Base-by-base conservation (phyloP, 2,113 vertebrate genomes). In the Perca flavescens region DNA sequence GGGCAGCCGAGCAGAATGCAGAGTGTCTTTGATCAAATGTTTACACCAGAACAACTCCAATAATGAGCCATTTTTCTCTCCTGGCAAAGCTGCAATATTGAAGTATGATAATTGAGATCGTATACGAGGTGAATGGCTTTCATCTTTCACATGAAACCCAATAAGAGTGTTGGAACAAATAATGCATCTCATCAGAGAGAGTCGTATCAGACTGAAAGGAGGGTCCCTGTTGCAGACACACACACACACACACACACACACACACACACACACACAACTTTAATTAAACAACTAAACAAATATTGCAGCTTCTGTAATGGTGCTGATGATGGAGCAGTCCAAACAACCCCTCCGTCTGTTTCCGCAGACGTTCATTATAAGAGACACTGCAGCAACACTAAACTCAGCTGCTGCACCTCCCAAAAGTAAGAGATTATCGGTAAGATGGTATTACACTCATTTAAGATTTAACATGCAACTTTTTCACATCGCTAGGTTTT, bases 231-330 rank as follows among this genome's bases (percentile, higher is more conserved):
- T 47, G 6, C 49, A 28, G 36, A 17, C 21, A 40, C 56, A 52
- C 63, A n/a, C n/a, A n/a, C n/a, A n/a, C n/a, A n/a, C 19, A 61
- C 47, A 34, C 19, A 67, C 57, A 56, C 47, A 50, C 31, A 61
- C 58, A 61, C 58, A 34, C 28, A 34, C 31, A 61, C 58, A 61
- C 58, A 34, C 60, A 60, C 28, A 60, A 25, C 36, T 86, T 78
- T 89, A 87, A 90, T 89, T 86, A 82, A 82, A 83, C 43, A 49
- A 60, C 62, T 56, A 58, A 85, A 85, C 65, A 77, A 71, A 85
- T 81, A 69, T 58, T 65, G n/a, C 54, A 28, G 73, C 58, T 15
- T 52, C 58, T 58, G 68, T 90, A 80, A 83, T 71, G 74, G 56
- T 46, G 70, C 79, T 28, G 36, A 76, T 78, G 82, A 88, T 75